These are phyloP conservation scores for Microctonus hyperodae DNA, from an alignment of 2,888 invertebrate genomes.

Conservation along the genomic window DNA sequence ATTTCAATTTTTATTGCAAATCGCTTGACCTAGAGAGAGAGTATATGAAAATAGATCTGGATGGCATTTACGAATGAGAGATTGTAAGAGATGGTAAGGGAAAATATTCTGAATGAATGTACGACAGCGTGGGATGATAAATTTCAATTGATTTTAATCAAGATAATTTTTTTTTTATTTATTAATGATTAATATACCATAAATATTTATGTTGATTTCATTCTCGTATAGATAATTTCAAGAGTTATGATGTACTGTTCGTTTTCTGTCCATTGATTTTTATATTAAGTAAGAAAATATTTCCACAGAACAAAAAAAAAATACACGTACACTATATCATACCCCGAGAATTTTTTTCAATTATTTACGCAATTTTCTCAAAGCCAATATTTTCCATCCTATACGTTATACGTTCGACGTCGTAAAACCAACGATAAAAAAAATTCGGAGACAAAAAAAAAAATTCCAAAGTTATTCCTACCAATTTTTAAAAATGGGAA, in stretches of 20 bases:
- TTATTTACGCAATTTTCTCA: slow-evolving; percentile 1
- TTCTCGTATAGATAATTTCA: too few relatives aligned
- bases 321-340: neutral
- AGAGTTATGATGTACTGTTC: neutral
- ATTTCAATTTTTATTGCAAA: neutral
- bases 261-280: neutral
- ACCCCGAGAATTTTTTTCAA: neutral
- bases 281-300: neutral
- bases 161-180: neutral
- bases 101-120: neutral
- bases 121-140: neutral
- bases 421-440: neutral
- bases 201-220: too few relatives aligned
- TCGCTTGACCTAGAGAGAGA: slow-evolving; percentile 3
- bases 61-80: neutral
- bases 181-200: neutral
- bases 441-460: neutral
- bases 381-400: neutral
- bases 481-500: slow-evolving; percentile 13
- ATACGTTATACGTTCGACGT: neutral
- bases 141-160: neutral
- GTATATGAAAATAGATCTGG: neutral
- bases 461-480: neutral
- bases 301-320: neutral
- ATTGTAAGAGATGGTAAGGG: neutral